These are phyloP conservation scores for Timema podura DNA, from an alignment of 2,888 invertebrate genomes.

Conservation along the genomic window DNA sequence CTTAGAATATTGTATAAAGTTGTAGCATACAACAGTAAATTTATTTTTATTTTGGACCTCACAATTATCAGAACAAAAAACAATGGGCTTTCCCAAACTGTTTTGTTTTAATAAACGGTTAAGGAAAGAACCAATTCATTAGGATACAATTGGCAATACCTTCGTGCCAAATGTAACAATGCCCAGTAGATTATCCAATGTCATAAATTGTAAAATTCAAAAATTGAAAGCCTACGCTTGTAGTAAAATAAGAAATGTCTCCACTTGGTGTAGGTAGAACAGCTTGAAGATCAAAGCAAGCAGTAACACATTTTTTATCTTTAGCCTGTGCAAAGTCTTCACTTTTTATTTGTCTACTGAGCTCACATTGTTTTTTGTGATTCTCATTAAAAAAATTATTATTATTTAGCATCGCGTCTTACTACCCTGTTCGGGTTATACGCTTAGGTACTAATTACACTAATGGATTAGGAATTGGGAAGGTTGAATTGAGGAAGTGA, in stretches of 20 bases:
- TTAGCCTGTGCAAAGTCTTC: constrained; percentile 5
- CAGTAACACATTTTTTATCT: constrained; percentile 9
- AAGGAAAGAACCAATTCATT: constrained; percentile 15
- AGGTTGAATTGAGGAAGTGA: too few species aligned
- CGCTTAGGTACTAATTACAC: too few species aligned
- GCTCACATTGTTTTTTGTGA: constrained; percentile 20
- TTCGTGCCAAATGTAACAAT: constrained; percentile 18
- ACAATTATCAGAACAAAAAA: neutral
- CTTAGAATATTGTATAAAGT: neutral
- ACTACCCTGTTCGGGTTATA: too few species aligned
- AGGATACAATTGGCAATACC: constrained; percentile 13
- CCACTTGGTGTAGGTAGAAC: constrained; percentile 3
- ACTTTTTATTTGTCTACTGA: constrained; percentile 16
- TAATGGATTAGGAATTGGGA: too few species aligned
- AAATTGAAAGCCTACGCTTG: constrained; percentile 20
- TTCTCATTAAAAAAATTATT: too few species aligned
- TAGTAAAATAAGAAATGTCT: constrained; percentile 15
- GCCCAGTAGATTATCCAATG: neutral
- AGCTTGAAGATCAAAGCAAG: constrained; percentile 16
- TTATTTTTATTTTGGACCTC: neutral
- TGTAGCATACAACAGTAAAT: neutral
- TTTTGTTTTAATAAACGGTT: constrained; percentile 13
- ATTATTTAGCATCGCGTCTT: too few species aligned
- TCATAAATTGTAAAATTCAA: constrained; percentile 13
- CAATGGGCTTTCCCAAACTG: constrained; percentile 16